Percentiles rank a stretch among this genome's conserved stretches.
These are phyloP conservation scores for Neelides sp. DNA, from an alignment of 1,140 invertebrate genomes.

Conservation along the genomic window DNA sequence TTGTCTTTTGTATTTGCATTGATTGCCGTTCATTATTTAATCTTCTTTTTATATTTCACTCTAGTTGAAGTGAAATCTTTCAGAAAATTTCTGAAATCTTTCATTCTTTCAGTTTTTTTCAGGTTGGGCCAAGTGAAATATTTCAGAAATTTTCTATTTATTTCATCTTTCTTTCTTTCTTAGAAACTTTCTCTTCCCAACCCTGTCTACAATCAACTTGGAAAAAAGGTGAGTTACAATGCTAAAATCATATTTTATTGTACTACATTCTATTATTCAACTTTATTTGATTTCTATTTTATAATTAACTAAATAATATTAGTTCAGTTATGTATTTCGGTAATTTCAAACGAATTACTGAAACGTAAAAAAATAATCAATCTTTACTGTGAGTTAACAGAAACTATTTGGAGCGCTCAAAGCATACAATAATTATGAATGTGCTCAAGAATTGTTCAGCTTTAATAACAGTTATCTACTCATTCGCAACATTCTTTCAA, in stretches of 20 bases:
- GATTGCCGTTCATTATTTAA: no score
- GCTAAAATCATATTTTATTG: background rate
- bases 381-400: background rate
- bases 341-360: background rate
- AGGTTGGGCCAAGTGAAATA: no score
- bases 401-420: background rate
- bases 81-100: no score
- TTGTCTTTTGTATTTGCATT: no score
- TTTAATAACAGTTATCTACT: background rate
- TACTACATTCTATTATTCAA: background rate
- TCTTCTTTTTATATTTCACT: no score
- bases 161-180: background rate
- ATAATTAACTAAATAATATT: background rate
- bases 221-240: background rate
- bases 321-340: background rate
- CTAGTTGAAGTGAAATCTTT: no score
- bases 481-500: background rate
- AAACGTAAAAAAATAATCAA: background rate
- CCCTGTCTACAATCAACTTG: background rate
- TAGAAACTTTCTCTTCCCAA: background rate
- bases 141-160: no score
- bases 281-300: background rate
- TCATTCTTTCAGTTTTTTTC: no score
- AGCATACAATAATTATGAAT: background rate
- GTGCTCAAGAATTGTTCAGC: background rate